Evolutionary conservation across 2,113 vertebrate species (phyloP), one percentile per base, ranked within the genome.

Genomic region (Hylia prasina): DNA sequence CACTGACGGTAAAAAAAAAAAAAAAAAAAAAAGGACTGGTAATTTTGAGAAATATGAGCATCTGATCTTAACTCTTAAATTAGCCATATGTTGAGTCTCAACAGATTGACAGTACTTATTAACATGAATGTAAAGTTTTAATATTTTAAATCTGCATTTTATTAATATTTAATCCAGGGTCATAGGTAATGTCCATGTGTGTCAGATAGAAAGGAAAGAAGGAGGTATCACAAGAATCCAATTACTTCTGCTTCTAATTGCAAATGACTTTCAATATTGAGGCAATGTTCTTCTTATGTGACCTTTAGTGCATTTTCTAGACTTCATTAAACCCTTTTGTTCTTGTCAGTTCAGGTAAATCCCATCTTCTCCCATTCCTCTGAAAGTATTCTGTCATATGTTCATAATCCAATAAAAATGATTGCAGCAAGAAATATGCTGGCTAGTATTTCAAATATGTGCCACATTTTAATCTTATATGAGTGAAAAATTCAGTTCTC

Each of bases 131-230:
- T 97, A 97, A 97, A 97, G 96, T 96, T 97, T 97, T 96, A 97
- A 97, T 97, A 97, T 97, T 97, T 97, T 95, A 97, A 97, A 96
- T 96, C 96, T 96, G 96, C 95, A 97, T 97, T 97, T 97, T 95
- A 97, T 97, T 97, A 97, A 97, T 97, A 96, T 96, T 97, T 97
- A 96, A 97, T 96, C 58, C 76, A 87, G 91, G 97, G 97, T 97
- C 97, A 97, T 95, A 97, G 96, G 97, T 97, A 97, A 97, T 97
- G 97, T 97, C 97, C 97, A 96, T 96, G 90, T 94, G 73, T 96
- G 82, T 96, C 96, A 96, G 90, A 97, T 65, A 86, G 89, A 97
- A 96, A 95, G 69, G 83, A 94, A 95, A 97, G 96, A 91, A 96
- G 93, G 42, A 97, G 94, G 89, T 96, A 96, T 92, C 81, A 79